These are phyloP conservation scores for Pentalonia nigronervosa DNA, from an alignment of 1,140 invertebrate genomes.

Conservation along the genomic window DNA sequence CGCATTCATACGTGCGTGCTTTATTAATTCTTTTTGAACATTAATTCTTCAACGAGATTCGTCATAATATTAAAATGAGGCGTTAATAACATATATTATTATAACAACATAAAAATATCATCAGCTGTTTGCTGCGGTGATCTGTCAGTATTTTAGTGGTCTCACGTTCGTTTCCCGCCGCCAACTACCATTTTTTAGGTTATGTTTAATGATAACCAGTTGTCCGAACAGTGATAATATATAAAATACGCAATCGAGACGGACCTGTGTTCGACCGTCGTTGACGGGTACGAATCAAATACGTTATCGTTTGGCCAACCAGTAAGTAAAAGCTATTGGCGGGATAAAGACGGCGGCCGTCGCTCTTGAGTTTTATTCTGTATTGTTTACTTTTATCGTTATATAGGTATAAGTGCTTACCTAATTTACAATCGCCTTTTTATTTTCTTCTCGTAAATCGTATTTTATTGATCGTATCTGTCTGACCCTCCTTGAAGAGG, in stretches of 20 bases:
- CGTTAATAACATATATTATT: not conserved
- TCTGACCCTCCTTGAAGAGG: not conserved
- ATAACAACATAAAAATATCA: no score
- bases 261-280: not conserved
- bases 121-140: not conserved
- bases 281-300: conserved; percentile 16
- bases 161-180: conserved; percentile 27
- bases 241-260: not conserved
- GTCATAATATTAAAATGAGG: not conserved
- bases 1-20: not conserved
- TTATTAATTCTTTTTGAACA: not conserved
- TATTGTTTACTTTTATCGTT: not conserved
- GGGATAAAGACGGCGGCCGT: not conserved
- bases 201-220: conserved; percentile 42
- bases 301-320: not conserved
- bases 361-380: not conserved
- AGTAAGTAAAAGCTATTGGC: not conserved
- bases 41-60: not conserved
- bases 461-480: not conserved
- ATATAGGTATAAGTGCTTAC: not conserved
- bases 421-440: not conserved
- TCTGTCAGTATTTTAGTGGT: not conserved
- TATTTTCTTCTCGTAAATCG: not conserved
- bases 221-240: not conserved
- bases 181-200: conserved; percentile 25